A percentile compares a stretch with the other conserved stretches of the same genome.
These are phyloP conservation scores for Mesopsocus fuscifrons DNA, from an alignment of 2,888 invertebrate species.

Conservation along the genomic window DNA sequence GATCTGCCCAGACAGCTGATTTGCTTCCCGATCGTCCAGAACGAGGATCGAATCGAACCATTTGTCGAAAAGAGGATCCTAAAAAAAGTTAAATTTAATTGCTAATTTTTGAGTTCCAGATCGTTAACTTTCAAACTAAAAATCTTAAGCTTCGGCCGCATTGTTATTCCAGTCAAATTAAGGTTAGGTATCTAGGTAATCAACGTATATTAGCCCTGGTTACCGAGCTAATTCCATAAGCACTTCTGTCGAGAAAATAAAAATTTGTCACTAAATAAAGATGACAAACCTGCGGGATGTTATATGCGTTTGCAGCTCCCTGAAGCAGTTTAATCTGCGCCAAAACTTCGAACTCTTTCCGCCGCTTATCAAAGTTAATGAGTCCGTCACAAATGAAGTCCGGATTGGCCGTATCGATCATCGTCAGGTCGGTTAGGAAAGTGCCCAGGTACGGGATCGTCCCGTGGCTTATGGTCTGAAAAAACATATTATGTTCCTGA, in stretches of 20 bases:
- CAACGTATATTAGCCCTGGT: too few species aligned
- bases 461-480: slow-evolving; percentile 65
- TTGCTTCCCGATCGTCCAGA: slow-evolving; percentile 82
- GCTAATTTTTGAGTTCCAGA: too few species aligned
- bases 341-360: slow-evolving; percentile 96
- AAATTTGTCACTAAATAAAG: too few species aligned
- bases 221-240: too few species aligned
- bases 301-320: slow-evolving; percentile 88
- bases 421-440: slow-evolving; percentile 93
- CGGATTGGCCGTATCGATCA: slow-evolving; percentile 94
- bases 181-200: too few species aligned
- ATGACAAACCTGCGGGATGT: slow-evolving; percentile 51
- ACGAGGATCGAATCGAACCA: slow-evolving; percentile 91
- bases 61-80: slow-evolving; percentile 71
- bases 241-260: too few species aligned
- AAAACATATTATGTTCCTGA: slow-evolving; percentile 14
- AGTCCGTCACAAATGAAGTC: slow-evolving; percentile 64
- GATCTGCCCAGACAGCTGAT: slow-evolving; percentile 73
- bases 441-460: slow-evolving; percentile 97
- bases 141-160: too few species aligned
- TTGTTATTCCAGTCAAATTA: too few species aligned
- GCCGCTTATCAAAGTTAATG: slow-evolving; percentile 94
- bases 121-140: too few species aligned
- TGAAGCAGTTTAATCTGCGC: slow-evolving; percentile 94
- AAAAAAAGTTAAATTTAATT: too few species aligned